Base-by-base conservation (phyloP, 2,888 invertebrate genomes). In the Ophraella communa region DNA sequence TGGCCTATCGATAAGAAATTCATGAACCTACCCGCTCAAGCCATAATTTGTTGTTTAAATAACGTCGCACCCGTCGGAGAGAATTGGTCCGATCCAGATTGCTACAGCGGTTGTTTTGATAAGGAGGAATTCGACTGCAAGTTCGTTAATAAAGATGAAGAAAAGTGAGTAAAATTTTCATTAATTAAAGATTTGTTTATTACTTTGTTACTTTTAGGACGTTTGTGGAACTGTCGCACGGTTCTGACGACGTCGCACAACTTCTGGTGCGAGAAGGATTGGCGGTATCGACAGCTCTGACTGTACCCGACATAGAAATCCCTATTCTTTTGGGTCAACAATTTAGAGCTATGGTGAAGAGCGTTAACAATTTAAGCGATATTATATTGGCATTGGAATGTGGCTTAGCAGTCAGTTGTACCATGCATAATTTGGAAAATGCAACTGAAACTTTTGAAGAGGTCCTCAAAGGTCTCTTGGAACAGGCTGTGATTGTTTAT, bases 1-100 rank as follows among this genome's bases (percentile, higher is more conserved):
- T 93, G 89, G 87, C 87, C 87, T 55, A 83, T 92, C 64, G 91
- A 92, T 71, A 85, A 84, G 51, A 86, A 87, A 65, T 86, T 91
- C 66, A 84, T 89, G 79, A 83, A 84, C 3, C 78, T 91, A 18
- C 91, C 93, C 0, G 87, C 86, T 56, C 89, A 92, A 85, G 91
- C 91, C 0, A 82, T 92, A 0, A 85, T 86, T 55, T 93, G 93
- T 76, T 84, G 87, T 0, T 81, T 94, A 55, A 81, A 84, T 33
- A 87, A 88, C 33, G 85, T 92, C 1, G 78, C 84, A 18, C 88
- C 90, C 0, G 81, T 82, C 44, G 87, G 84, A 4, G 85, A 85
- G 0, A 83, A 80, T 64, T 91, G 91, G 91, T 83, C 85, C 8
- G 83, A 85, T 30, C 79, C 85, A 27, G 79, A 83, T 1, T 83